Evolutionary conservation across 2,888 invertebrate genomes (phyloP).

Genomic region (Furcula furcula): DNA sequence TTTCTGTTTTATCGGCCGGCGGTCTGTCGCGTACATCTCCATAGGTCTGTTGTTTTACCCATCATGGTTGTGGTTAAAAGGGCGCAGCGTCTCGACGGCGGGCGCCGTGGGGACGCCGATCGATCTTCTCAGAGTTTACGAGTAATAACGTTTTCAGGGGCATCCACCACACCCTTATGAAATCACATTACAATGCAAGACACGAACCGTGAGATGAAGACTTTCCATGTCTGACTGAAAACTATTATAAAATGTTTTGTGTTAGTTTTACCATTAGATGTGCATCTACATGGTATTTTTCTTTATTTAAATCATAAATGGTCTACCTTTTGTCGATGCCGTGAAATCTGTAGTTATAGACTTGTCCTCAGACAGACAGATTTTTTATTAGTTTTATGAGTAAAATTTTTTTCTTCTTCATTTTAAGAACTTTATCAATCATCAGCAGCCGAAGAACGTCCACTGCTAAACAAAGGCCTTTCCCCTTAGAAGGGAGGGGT

Average conservation of each 20-base stretch:
- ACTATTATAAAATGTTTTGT: conserved; percentile 2
- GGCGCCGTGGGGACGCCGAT: conserved; percentile 68
- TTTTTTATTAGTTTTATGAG: too few relatives aligned
- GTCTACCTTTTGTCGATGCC: too few relatives aligned
- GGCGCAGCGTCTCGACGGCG: conserved; percentile 29
- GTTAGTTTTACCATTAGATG: conserved; percentile 2
- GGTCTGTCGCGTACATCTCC: conserved; percentile 12
- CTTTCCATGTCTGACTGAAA: conserved; percentile 5
- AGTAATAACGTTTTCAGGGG: conserved; percentile 62
- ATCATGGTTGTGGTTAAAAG: conserved; percentile 17
- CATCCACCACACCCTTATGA: conserved; percentile 32
- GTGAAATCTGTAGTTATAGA: too few relatives aligned
- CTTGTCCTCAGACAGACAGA: too few relatives aligned
- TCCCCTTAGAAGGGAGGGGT: too few relatives aligned
- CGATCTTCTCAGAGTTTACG: conserved; percentile 65
- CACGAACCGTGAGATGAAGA: conserved; percentile 1
- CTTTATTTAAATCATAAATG: background rate
- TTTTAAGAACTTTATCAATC: too few relatives aligned
- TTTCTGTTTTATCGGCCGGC: too few relatives aligned
- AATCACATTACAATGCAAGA: conserved; percentile 17
- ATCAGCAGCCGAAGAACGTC: too few relatives aligned
- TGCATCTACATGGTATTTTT: background rate
- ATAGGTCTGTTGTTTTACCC: conserved; percentile 21
- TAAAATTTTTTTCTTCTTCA: too few relatives aligned
- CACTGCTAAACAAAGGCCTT: too few relatives aligned